Percentiles rank a stretch among this genome's conserved stretches.
Conservation (phyloP, 2,797 vertebrate species). For the Clangula hyemalis region DNA sequence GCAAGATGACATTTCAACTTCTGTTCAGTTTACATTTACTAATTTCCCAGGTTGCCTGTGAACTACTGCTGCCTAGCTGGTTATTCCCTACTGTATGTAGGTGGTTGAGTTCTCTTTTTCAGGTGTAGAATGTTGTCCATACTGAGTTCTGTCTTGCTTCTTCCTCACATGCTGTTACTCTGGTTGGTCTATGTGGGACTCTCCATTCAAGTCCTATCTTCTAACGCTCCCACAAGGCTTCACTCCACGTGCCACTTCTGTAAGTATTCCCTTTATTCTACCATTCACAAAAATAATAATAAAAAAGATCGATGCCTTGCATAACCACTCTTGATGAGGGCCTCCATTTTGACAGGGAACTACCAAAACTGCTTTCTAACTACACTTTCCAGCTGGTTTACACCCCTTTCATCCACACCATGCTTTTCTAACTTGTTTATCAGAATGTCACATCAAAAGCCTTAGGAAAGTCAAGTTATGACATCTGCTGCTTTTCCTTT, state of each 20-base stretch:
- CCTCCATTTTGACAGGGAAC: neutral
- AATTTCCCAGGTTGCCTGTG: neutral
- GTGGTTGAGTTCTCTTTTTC: neutral
- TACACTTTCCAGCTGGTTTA: conserved; percentile 1
- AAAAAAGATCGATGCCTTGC: neutral
- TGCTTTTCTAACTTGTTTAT: conserved; percentile 22
- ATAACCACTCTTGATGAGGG: neutral
- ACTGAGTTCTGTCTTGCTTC: neutral
- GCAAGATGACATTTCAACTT: conserved; percentile 8
- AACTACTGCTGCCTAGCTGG: neutral
- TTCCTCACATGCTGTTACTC: neutral
- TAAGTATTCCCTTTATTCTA: neutral
- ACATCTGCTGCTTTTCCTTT: neutral
- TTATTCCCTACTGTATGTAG: neutral
- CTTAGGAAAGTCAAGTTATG: neutral
- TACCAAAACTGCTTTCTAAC: neutral
- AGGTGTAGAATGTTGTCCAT: accelerated
- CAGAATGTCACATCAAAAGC: conserved; percentile 55
- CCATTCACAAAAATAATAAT: neutral
- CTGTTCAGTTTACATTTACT: neutral
- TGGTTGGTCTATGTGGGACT: neutral
- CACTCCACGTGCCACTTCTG: neutral
- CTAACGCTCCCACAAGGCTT: neutral
- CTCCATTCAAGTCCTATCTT: neutral
- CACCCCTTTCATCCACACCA: conserved; percentile 7